Evolutionary conservation across 2,888 invertebrate genomes (phyloP).

Genomic region (Raillietiella orientalis): DNA sequence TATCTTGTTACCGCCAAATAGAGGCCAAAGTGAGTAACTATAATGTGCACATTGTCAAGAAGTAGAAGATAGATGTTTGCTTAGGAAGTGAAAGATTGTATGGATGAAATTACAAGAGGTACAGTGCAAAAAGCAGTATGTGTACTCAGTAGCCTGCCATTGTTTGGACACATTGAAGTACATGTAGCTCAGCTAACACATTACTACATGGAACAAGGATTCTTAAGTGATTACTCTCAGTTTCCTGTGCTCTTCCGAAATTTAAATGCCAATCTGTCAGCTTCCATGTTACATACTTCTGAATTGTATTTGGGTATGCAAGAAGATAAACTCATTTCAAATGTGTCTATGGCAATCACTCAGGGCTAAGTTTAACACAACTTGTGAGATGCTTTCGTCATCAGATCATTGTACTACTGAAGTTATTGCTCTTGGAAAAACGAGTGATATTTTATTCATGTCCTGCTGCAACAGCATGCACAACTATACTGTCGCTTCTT

Average conservation of each 20-base stretch:
- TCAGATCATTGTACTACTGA: constrained; percentile 67
- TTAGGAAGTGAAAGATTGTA: constrained; percentile 61
- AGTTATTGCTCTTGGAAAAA: constrained; percentile 56
- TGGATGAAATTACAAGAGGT: constrained; percentile 80
- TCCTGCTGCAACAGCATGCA: constrained; percentile 63
- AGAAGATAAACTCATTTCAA: constrained; percentile 1
- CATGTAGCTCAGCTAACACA: constrained; percentile 19
- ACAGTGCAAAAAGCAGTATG: constrained; percentile 96
- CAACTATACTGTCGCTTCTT: constrained; percentile 49
- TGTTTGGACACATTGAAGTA: constrained; percentile 77
- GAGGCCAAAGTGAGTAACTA: constrained; percentile 46
- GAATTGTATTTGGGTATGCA: constrained; percentile 31
- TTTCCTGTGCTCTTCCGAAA: constrained; percentile 16
- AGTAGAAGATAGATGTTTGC: constrained; percentile 9
- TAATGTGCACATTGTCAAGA: too few relatives aligned
- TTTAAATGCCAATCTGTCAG: constrained; percentile 44
- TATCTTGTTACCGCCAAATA: constrained; percentile 92
- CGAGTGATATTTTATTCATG: constrained; percentile 70
- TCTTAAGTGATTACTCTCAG: constrained; percentile 7
- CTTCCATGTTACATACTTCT: constrained; percentile 15
- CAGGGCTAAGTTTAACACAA: constrained; percentile 12
- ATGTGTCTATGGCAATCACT: constrained; percentile 3
- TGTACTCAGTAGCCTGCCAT: constrained; percentile 56
- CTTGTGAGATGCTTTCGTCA: constrained; percentile 58
- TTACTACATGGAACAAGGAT: constrained; percentile 18